A percentile compares a stretch with the other conserved stretches of the same genome.
These are phyloP conservation scores for Stegodyphus mimosarum DNA, from an alignment of 1,140 invertebrate genomes.

Conservation along the genomic window DNA sequence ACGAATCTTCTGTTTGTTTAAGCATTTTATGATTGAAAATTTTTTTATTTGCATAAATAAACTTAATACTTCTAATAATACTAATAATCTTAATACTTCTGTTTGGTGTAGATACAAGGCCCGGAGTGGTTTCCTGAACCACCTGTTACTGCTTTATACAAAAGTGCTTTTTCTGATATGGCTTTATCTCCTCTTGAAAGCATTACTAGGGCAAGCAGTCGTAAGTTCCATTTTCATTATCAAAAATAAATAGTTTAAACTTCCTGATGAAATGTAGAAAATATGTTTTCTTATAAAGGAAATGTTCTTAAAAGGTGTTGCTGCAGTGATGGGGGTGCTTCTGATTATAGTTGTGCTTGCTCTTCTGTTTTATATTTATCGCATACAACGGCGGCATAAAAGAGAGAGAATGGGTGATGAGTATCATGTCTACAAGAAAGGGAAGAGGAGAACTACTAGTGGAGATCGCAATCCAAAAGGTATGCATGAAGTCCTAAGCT, in stretches of 20 bases:
- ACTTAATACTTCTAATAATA: no score
- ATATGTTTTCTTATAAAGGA: conserved; percentile 64
- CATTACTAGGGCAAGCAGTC: conserved; percentile 49
- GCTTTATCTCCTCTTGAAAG: conserved; percentile 37
- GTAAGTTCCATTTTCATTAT: conserved; percentile 13
- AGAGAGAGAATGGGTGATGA: conserved; percentile 67
- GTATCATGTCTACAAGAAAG: conserved; percentile 34
- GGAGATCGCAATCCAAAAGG: conserved; percentile 30
- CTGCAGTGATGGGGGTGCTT: conserved; percentile 65
- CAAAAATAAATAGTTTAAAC: neutral
- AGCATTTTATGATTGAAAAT: no score
- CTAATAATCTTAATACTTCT: conserved; percentile 1
- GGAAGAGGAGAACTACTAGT: conserved; percentile 31
- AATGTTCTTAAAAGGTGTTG: conserved; percentile 61
- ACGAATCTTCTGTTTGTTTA: no score
- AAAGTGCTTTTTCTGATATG: conserved; percentile 54
- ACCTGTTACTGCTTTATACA: conserved; percentile 60
- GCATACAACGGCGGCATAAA: conserved; percentile 71
- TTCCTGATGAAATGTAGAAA: conserved; percentile 63
- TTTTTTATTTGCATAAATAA: no score
- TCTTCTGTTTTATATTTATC: conserved; percentile 66
- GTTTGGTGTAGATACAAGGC: conserved; percentile 46
- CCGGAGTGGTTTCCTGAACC: conserved; percentile 62
- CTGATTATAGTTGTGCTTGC: conserved; percentile 65
- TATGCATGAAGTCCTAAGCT: neutral